Evolutionary conservation across 2,797 vertebrate species (phyloP).

Genomic region (Schizothorax lantsangensis): DNA sequence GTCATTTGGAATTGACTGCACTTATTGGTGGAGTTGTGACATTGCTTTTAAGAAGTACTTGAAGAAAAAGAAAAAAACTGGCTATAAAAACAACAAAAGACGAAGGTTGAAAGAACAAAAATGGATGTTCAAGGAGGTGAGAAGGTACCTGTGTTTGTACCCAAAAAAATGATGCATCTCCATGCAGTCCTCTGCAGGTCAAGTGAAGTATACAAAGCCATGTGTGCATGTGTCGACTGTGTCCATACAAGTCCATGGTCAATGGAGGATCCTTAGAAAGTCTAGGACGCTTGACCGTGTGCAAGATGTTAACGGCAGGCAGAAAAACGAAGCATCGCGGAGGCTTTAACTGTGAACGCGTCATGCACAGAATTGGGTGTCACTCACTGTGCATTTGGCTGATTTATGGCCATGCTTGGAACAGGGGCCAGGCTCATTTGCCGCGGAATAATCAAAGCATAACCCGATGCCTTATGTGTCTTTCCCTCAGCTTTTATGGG

Average conservation of each 20-base stretch:
- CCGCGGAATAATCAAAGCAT: slow-evolving; percentile 54
- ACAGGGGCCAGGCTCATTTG: slow-evolving; percentile 58
- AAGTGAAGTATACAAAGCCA: neutral
- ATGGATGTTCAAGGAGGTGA: neutral
- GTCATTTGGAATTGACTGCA: neutral
- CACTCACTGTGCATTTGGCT: slow-evolving; percentile 51
- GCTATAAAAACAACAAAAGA: neutral
- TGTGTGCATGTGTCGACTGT: neutral
- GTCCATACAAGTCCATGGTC: neutral
- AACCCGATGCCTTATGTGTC: slow-evolving; percentile 41
- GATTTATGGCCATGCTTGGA: slow-evolving; percentile 55
- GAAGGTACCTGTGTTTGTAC: neutral
- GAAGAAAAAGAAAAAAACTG: neutral
- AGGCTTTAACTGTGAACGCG: neutral
- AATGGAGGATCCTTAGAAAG: neutral
- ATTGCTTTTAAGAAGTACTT: neutral
- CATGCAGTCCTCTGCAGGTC: neutral
- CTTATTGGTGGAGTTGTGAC: neutral
- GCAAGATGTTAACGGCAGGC: neutral
- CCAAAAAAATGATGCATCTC: neutral
- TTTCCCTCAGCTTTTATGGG: slow-evolving; percentile 42
- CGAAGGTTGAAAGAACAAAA: neutral
- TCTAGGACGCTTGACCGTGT: neutral
- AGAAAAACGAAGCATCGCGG: neutral
- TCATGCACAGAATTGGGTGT: slow-evolving; percentile 40